phyloP scores from a whole-genome alignment of 2,888 invertebrate genomes.

The Cerastis rubricosa region DNA sequence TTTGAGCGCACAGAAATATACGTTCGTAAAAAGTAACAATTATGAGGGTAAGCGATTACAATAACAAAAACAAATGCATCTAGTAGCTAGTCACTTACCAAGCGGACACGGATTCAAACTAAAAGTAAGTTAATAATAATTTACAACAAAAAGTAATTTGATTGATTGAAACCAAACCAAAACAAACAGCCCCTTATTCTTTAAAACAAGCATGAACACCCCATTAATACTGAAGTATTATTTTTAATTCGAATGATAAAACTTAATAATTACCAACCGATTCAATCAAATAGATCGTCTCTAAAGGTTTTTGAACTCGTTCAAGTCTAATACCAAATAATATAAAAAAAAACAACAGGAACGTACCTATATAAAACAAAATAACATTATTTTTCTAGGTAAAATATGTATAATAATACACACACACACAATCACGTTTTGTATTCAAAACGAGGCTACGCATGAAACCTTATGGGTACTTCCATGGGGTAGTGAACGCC shows the following conservation, averaged over 20 bases:
- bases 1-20: too few relatives aligned
- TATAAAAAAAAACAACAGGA: neutral
- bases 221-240: too few relatives aligned
- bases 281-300: neutral
- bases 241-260: neutral
- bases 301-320: neutral
- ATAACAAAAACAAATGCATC: too few relatives aligned
- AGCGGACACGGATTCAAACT: too few relatives aligned
- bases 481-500: slow-evolving; percentile 7
- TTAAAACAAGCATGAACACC: neutral
- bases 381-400: neutral
- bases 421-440: slow-evolving; percentile 9
- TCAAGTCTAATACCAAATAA: neutral
- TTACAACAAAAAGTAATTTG: neutral
- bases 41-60: too few relatives aligned
- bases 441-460: slow-evolving; percentile 32
- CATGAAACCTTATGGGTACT: slow-evolving; percentile 31
- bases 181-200: neutral
- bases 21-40: too few relatives aligned
- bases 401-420: slow-evolving; percentile 11
- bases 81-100: too few relatives aligned
- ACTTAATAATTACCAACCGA: neutral
- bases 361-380: neutral
- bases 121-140: too few relatives aligned
- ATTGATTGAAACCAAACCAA: neutral